Base-by-base conservation (phyloP, 2,888 invertebrate species). In the Nipponacmea schrenckii region DNA sequence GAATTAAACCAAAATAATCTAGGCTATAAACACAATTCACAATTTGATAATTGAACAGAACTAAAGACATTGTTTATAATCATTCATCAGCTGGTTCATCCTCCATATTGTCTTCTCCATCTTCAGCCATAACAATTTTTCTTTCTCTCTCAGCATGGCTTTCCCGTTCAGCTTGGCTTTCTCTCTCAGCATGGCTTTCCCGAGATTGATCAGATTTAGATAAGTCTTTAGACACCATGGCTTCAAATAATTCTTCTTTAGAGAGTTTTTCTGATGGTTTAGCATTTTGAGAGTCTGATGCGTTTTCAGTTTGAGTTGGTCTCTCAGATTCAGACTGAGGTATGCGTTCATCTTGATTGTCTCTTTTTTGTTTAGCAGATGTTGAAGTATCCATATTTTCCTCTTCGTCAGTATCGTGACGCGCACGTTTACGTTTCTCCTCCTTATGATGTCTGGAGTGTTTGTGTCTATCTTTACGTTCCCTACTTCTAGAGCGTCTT, bases 11-110 rank as follows among this genome's bases (percentile, higher is more conserved):
- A 39, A 8, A 5, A 39, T 39, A 39, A 39, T 39, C 39, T 39
- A 39, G 39, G 39, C 39, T 39, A 39, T 39, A 39, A 39, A 39
- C 39, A 39, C 39, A 39, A 39, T 39, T 39, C 39, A 39, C 39
- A 39, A 39, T 39, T 39, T 7, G 7, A 31, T 31, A 31, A 39
- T 39, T 39, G 39, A 39, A 39, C 39, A 39, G 39, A 39, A 39
- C 4, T 39, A 4, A 39, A 10, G 39, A 39, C 39, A 39, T 8
- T 39, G 39, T 39, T 39, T 39, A 56, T 56, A 15, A 56, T 62
- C 39, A 64, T 46, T 70, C 75, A 68, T 66, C 63, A 26, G 69
- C 69, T 62, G 67, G 64, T 17, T 69, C 72, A 20, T 73, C 64
- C 2, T 67, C 73, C 44, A 63, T 70, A 64, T 73, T 62, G 39